These are phyloP conservation scores for Lophochroa leadbeateri DNA, from an alignment of 2,113 vertebrate genomes.

Conservation along the genomic window DNA sequence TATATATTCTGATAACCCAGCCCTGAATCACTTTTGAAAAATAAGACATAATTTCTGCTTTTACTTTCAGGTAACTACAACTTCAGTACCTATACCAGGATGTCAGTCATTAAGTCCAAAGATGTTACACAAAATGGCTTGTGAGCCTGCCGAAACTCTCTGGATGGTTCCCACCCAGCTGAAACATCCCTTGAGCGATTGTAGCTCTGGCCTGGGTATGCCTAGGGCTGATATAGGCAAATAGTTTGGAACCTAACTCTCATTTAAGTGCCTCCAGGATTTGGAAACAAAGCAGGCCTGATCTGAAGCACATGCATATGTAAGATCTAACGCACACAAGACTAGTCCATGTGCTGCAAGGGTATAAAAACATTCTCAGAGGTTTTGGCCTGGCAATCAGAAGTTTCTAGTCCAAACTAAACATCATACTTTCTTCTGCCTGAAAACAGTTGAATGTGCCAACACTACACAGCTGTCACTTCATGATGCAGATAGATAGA, in stretches of 20 bases:
- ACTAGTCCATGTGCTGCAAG: neutral
- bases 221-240: neutral
- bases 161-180: neutral
- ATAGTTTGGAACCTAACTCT: neutral
- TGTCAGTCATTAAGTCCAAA: neutral
- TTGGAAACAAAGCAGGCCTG: neutral
- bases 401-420: neutral
- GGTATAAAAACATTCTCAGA: neutral
- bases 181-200: neutral
- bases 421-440: neutral
- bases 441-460: fast-evolving
- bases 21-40: neutral
- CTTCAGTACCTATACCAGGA: neutral
- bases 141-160: neutral
- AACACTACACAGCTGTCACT: neutral
- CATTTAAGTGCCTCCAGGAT: neutral
- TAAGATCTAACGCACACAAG: neutral
- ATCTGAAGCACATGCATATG: neutral
- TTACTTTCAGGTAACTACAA: neutral
- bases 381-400: neutral
- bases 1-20: neutral
- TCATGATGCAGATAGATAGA: neutral
- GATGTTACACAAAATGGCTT: neutral
- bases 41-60: neutral
- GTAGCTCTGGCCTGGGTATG: neutral